These are phyloP conservation scores for Euphydryas editha DNA, from an alignment of 2,888 invertebrate species.

Conservation along the genomic window DNA sequence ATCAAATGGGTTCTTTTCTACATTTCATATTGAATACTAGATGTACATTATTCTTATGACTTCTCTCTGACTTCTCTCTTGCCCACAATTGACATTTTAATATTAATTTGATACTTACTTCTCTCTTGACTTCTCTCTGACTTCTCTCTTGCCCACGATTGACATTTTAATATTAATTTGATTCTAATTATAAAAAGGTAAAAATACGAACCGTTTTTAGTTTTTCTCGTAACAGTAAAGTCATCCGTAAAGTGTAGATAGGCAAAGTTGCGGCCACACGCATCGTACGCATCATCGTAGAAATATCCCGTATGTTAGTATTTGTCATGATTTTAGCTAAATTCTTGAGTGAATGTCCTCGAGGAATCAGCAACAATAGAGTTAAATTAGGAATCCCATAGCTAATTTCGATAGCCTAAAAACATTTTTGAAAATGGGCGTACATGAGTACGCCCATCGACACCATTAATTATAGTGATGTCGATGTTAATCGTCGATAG, in stretches of 20 bases:
- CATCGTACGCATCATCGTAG: slow-evolving; percentile 51
- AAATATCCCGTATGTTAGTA: slow-evolving; percentile 52
- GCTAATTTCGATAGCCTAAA: slow-evolving; percentile 72
- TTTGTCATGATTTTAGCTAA: slow-evolving; percentile 52
- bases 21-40: no score
- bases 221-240: slow-evolving; percentile 71
- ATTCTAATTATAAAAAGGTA: neutral
- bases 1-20: no score
- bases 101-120: no score
- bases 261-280: slow-evolving; percentile 69
- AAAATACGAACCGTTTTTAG: slow-evolving; percentile 63
- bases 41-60: no score
- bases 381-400: slow-evolving; percentile 68
- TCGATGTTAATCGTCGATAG: neutral
- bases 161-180: no score
- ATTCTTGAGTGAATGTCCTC: slow-evolving; percentile 54
- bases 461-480: neutral
- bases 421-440: slow-evolving; percentile 16
- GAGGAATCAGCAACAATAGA: slow-evolving; percentile 67
- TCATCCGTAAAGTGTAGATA: slow-evolving; percentile 75
- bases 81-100: no score
- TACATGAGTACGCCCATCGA: neutral
- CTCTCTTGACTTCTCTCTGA: no score
- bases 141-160: no score
- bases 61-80: no score